Conservation (phyloP, 1,140 invertebrate species). For the Drosophila parvula region DNA sequence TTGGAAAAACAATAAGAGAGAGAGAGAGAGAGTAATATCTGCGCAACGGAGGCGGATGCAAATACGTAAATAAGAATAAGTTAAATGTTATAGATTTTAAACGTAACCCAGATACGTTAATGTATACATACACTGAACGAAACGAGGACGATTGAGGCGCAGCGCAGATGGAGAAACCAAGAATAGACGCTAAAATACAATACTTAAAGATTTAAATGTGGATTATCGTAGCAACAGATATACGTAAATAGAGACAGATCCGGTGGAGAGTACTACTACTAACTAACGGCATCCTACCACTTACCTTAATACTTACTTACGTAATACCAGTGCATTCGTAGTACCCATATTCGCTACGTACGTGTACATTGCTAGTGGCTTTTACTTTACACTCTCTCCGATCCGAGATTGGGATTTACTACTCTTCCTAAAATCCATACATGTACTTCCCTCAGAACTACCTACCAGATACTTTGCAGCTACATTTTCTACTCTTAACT, state of each 20-base stretch:
- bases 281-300: conserved; percentile 60
- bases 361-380: conserved; percentile 74
- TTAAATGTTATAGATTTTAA: conserved; percentile 83
- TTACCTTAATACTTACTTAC: conserved; percentile 51
- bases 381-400: conserved; percentile 51
- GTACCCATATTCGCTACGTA: conserved; percentile 50
- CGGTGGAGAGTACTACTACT: conserved; percentile 28
- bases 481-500: conserved; percentile 51
- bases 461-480: conserved; percentile 57
- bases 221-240: conserved; percentile 79
- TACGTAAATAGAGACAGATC: conserved; percentile 64
- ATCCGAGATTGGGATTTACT: conserved; percentile 25
- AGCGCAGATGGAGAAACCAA: conserved; percentile 37
- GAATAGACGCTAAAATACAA: conserved; percentile 70
- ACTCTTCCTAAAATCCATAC: conserved; percentile 30
- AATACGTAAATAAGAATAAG: conserved; percentile 72
- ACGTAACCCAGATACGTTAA: conserved; percentile 70
- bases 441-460: conserved; percentile 32
- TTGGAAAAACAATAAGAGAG: conserved; percentile 70
- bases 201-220: conserved; percentile 72
- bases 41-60: conserved; percentile 46
- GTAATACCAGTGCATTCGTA: conserved; percentile 47
- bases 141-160: conserved; percentile 14
- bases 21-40: conserved; percentile 41
- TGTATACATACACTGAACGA: conserved; percentile 54